These are phyloP conservation scores for Panthera tigris DNA, from an alignment of 2,113 vertebrate species.

Conservation along the genomic window DNA sequence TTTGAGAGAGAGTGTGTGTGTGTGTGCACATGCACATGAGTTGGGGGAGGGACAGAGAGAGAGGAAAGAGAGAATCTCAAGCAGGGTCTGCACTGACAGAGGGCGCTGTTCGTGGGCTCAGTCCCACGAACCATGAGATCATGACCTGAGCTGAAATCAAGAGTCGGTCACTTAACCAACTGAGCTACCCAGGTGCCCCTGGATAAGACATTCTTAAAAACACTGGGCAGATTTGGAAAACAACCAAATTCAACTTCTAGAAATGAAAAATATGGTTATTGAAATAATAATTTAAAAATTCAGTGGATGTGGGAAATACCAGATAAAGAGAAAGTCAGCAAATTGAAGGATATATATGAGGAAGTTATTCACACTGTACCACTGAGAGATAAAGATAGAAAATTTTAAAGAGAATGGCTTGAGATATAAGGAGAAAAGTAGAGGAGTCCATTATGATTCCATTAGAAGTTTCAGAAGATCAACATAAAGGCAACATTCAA, in stretches of 20 bases:
- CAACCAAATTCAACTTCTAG: not conserved
- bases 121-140: not conserved
- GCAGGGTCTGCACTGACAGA: not conserved
- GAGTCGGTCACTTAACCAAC: not conserved
- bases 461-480: not conserved
- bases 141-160: not conserved
- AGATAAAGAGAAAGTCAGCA: constrained; percentile 26
- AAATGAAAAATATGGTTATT: not conserved
- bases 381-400: not conserved
- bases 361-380: not conserved
- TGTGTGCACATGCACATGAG: not conserved
- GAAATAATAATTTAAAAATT: not conserved
- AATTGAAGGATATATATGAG: not conserved
- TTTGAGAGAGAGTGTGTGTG: not conserved
- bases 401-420: not conserved
- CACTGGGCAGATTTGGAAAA: not conserved
- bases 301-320: not conserved
- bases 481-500: not conserved
- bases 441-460: not conserved
- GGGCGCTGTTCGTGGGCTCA: too few species aligned
- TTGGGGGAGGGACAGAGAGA: not conserved
- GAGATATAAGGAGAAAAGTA: not conserved
- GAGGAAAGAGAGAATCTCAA: not conserved
- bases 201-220: not conserved
- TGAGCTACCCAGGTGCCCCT: not conserved